Conservation (phyloP, 53 echinoderm and acorn worm genomes). For the Antedon mediterranea region DNA sequence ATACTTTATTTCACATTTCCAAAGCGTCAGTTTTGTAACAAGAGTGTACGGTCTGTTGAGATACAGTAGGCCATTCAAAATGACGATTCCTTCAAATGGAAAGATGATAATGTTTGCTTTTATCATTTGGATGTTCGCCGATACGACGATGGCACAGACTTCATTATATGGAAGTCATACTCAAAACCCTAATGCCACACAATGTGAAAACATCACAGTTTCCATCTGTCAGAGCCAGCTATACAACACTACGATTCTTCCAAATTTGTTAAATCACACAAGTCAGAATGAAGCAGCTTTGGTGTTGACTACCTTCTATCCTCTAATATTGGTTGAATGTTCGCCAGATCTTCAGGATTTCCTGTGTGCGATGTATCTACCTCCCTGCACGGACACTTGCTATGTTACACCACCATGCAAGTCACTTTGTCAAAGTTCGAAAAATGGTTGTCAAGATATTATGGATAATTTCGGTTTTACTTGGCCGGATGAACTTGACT, state of each 20-base stretch:
- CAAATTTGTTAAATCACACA: background rate
- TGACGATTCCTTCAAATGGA: no score
- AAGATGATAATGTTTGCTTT: no score
- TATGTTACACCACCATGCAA: background rate
- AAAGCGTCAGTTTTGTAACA: no score
- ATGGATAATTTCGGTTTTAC: background rate
- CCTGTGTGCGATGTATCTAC: constrained; percentile 1
- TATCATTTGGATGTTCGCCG: no score
- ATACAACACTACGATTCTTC: background rate
- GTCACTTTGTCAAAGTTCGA: background rate
- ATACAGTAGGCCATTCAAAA: no score
- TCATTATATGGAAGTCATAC: no score
- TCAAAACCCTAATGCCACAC: no score
- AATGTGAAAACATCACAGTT: background rate
- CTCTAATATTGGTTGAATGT: background rate
- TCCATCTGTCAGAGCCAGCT: background rate
- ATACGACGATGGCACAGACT: no score
- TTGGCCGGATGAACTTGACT: background rate
- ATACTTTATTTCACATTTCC: no score
- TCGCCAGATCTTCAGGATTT: background rate
- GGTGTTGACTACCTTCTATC: background rate
- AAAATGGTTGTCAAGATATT: constrained; percentile 5
- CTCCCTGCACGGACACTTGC: background rate
- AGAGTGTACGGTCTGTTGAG: no score
- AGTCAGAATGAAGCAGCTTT: constrained; percentile 1